These are phyloP conservation scores for Acholoe squamosa DNA, from an alignment of 2,888 invertebrate genomes.

Conservation along the genomic window DNA sequence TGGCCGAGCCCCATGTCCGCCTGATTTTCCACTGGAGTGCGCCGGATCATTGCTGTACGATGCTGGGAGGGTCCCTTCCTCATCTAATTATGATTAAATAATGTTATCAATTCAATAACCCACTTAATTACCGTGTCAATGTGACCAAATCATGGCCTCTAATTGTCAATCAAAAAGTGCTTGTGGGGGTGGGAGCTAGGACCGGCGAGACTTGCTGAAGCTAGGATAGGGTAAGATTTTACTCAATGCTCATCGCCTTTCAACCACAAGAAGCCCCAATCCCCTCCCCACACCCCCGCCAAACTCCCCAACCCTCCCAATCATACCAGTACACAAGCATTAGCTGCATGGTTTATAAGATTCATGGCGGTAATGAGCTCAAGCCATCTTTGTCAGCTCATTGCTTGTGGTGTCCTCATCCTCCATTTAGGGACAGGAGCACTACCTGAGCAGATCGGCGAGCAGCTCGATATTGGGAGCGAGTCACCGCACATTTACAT, in stretches of 20 bases:
- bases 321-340: not conserved
- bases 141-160: conserved; percentile 48
- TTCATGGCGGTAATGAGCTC: not conserved
- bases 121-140: conserved; percentile 58
- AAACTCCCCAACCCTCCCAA: not conserved
- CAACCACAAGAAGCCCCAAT: not conserved
- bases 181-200: not conserved
- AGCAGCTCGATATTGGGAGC: not conserved
- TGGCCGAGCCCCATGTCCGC: conserved; percentile 43
- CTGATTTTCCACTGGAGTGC: conserved; percentile 37
- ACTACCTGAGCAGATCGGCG: not conserved
- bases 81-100: conserved; percentile 61
- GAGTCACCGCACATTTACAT: not conserved
- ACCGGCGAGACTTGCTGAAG: not conserved
- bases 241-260: not conserved
- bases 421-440: not conserved
- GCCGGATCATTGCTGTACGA: conserved; percentile 55
- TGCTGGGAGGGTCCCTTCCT: not conserved
- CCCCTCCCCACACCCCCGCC: not conserved
- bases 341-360: not conserved
- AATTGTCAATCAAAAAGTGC: conserved; percentile 50
- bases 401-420: not conserved
- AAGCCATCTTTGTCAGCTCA: not conserved
- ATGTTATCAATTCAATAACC: conserved; percentile 61
- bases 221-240: not conserved